Base-by-base conservation (phyloP, 1,140 invertebrate species). In the Temnothorax longispinosus region DNA sequence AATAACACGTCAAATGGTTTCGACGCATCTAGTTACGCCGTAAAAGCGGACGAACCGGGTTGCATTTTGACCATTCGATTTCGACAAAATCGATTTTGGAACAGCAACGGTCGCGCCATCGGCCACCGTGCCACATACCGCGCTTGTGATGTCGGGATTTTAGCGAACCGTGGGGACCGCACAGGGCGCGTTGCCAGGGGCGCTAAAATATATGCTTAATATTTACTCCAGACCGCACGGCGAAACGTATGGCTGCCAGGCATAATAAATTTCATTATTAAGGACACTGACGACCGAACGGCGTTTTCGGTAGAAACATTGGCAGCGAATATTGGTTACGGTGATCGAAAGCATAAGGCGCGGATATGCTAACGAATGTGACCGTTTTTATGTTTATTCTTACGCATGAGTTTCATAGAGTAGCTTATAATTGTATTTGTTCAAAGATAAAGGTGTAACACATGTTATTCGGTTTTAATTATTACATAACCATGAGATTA, bases 151-250 rank as follows among this genome's bases (percentile, higher is more conserved):
- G 76, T 58, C 52, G 64, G 52, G 32, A 81, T 86, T 85, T 85
- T 65, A 85, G 47, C 72, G 87, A 27, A 27, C 52, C 35, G 47
- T 80, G 67, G 50, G 35, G 60, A 89, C 74, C 86, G 47, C 88
- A 87, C 67, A 75, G 67, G 88, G 89, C 89, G 88, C 60, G 77
- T 90, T 89, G 88, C 89, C 88, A 87, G 69, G 72, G 86, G 74
- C 88, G 78, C 65, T 87, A 90, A 90, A 90, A 89, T 75, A 87
- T 72, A 75, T 76, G 89, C 78, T 90, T 90, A 87, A 90, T 90
- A 90, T 90, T 90, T 90, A 90, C 89, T 85, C 72, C 47, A 52
- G 18, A 89, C 88, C 89, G 72, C 88, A 90, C 52, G 89, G 78
- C 80, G 88, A 82, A 90, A 90, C 89, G 52, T 86, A 78, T 87